Conservation (phyloP, 2,113 vertebrate genomes). For the Progne subis region DNA sequence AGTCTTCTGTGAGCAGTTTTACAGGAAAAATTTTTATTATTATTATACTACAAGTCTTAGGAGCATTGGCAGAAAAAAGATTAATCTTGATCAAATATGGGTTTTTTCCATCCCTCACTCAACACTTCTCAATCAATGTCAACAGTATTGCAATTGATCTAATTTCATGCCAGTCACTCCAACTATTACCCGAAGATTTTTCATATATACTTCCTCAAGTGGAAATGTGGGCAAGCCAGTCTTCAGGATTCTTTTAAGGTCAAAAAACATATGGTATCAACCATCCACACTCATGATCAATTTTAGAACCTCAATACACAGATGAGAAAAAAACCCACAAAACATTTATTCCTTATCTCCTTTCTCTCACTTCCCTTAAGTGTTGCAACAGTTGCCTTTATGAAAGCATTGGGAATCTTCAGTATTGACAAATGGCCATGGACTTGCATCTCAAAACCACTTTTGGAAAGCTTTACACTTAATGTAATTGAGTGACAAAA, state of each 20-base stretch:
- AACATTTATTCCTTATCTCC: neutral
- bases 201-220: neutral
- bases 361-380: neutral
- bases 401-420: neutral
- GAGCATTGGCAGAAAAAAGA: neutral
- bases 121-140: slow-evolving; percentile 6
- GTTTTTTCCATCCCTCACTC: slow-evolving; percentile 24
- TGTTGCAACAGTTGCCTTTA: neutral
- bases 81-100: neutral
- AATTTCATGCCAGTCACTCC: neutral
- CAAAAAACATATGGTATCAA: neutral
- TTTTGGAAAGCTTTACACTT: neutral
- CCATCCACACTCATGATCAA: neutral
- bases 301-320: neutral
- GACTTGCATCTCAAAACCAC: neutral
- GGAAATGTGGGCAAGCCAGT: neutral
- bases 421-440: accelerated
- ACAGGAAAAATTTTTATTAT: neutral
- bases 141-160: neutral
- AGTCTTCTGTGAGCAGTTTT: neutral
- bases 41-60: neutral
- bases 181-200: neutral
- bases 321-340: neutral
- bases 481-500: neutral
- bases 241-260: neutral